These are phyloP conservation scores for Atta cephalotes DNA, from an alignment of 1,140 invertebrate species.

Conservation along the genomic window DNA sequence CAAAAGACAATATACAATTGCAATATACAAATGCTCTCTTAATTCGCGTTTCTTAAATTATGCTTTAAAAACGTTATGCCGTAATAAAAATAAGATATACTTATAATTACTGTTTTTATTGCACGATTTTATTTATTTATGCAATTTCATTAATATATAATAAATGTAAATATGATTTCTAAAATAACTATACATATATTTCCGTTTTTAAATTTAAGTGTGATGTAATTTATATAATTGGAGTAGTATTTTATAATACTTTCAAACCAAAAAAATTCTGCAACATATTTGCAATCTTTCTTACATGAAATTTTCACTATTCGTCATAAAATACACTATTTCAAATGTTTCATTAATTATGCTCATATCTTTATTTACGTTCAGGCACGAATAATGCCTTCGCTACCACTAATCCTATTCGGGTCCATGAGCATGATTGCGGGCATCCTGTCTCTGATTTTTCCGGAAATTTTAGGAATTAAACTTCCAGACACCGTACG, in stretches of 20 bases:
- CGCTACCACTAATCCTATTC: constrained; percentile 90
- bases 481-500: constrained; percentile 90
- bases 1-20: background rate
- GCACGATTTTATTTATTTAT: background rate
- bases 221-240: too few species aligned
- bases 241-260: too few species aligned
- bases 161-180: background rate
- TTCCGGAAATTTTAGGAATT: constrained; percentile 90
- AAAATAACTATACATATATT: background rate
- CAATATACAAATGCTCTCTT: background rate
- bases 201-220: too few species aligned
- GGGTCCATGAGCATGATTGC: constrained; percentile 89
- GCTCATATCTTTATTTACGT: constrained; percentile 56
- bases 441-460: constrained; percentile 88
- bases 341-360: background rate
- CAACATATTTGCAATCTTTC: background rate
- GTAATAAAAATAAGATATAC: too few species aligned
- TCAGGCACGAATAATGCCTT: constrained; percentile 86
- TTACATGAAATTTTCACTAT: background rate
- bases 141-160: background rate
- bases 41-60: background rate
- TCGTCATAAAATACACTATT: background rate
- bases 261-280: background rate
- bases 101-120: too few species aligned
- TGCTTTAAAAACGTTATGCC: background rate